Base-by-base conservation (phyloP, 2,797 vertebrate genomes). In the Paratrypauchen microcephalus region DNA sequence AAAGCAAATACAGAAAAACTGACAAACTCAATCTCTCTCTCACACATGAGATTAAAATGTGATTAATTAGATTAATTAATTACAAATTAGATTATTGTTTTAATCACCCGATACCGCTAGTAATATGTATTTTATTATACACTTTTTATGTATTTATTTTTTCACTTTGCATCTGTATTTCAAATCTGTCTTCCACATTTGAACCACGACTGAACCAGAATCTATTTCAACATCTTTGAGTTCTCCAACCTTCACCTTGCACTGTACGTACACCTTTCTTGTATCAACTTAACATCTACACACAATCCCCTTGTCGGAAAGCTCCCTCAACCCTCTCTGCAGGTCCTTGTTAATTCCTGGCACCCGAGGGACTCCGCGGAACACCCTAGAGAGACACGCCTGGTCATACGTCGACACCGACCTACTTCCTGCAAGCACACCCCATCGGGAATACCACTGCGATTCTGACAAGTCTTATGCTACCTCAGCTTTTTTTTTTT, bases 361-460 rank as follows among this genome's bases (percentile, higher is more conserved):
- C 23, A 16, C 55, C 24, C 55, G 2, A 2, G 55, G 13, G 55
- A 15, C 24, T 5, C 55, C 13, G 12, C 23, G 13, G 2, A 15
- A 5, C 77, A 30, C 69, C 86, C 75, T 71, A 28, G 54, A 76
- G 81, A 75, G 30, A 71, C 61, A 48, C 65, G 71, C 57, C n/a
- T 1, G 36, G 71, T 74, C 68, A 74, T 80, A 79, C 85, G 72
- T 80, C 68, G 61, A 56, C 63, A 32, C 65, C 58, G 70, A 79
- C 83, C 83, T 73, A 64, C 74, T 86, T 83, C 74, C 66, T 71
- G 65, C 63, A 67, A 58, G 76, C 68, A 63, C 32, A 68, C 76
- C 64, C 77, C 75, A 24, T 1, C 7, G 80, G 77, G 74, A 75
- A 78, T 6, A 64, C 61, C 74, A 69, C 58, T 65, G 65, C 47